These are phyloP conservation scores for Drosophila athabasca DNA, from an alignment of 1,140 invertebrate genomes.

Conservation along the genomic window DNA sequence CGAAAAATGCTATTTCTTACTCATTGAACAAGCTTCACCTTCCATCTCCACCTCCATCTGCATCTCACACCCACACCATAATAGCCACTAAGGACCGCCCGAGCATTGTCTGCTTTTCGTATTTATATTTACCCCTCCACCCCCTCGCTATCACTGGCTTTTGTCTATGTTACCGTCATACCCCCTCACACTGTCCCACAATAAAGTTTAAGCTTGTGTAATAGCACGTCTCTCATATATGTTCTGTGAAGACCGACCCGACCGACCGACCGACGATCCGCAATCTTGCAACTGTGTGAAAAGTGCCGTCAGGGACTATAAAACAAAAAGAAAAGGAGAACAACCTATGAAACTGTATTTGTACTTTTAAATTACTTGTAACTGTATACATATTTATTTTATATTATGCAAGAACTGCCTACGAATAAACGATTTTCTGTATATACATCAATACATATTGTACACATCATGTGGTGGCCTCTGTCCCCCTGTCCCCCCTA, in stretches of 20 bases:
- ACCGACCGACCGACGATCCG: slow-evolving; percentile 6
- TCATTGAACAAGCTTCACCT: slow-evolving; percentile 30
- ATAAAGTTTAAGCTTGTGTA: too few species aligned
- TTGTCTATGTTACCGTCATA: slow-evolving; percentile 46
- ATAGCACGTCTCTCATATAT: not conserved
- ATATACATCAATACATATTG: slow-evolving; percentile 44
- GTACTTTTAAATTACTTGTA: slow-evolving; percentile 82
- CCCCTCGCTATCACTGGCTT: slow-evolving; percentile 22
- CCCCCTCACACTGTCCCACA: not conserved
- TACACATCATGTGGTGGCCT: slow-evolving; percentile 49
- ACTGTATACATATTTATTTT: slow-evolving; percentile 81
- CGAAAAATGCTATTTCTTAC: slow-evolving; percentile 60
- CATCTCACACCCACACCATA: slow-evolving; percentile 32
- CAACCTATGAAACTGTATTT: slow-evolving; percentile 78
- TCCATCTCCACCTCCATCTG: slow-evolving; percentile 20
- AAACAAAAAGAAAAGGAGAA: slow-evolving; percentile 9
- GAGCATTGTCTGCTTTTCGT: slow-evolving; percentile 55
- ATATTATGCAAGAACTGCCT: slow-evolving; percentile 82
- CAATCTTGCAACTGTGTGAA: slow-evolving; percentile 60
- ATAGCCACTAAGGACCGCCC: slow-evolving; percentile 60
- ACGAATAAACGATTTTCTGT: slow-evolving; percentile 69
- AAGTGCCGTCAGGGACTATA: slow-evolving; percentile 56
- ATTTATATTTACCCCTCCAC: slow-evolving; percentile 40
- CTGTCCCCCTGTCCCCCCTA: slow-evolving; percentile 8
- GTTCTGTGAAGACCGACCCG: slow-evolving; percentile 19